These are phyloP conservation scores for Porites lobata DNA, from an alignment of 92 coral and sea anemone genomes.

Conservation along the genomic window DNA sequence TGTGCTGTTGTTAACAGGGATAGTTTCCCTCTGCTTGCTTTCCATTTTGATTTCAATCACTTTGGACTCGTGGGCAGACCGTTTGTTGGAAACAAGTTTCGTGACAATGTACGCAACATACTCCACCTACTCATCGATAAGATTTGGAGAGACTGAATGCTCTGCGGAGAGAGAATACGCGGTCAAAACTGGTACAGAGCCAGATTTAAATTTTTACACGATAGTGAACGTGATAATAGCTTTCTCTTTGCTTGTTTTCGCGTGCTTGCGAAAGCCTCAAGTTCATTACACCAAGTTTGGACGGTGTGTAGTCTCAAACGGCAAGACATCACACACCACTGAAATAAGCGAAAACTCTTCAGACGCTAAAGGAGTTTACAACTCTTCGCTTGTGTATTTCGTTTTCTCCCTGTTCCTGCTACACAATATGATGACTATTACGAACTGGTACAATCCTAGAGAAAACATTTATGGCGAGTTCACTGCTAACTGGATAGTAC, in stretches of 20 bases:
- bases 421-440: slow-evolving; percentile 66
- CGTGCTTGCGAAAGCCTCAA: slow-evolving; percentile 64
- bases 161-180: slow-evolving; percentile 43
- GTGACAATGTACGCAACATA: slow-evolving; percentile 67
- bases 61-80: slow-evolving; percentile 17
- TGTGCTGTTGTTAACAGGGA: slow-evolving; percentile 66
- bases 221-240: slow-evolving; percentile 46
- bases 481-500: slow-evolving; percentile 68
- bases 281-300: slow-evolving; percentile 58
- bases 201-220: slow-evolving; percentile 60
- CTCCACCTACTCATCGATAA: slow-evolving; percentile 71
- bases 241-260: slow-evolving; percentile 72
- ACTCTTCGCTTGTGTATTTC: slow-evolving; percentile 60
- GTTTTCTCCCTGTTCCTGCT: slow-evolving; percentile 58
- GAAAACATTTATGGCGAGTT: slow-evolving; percentile 40
- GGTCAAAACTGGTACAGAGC: slow-evolving; percentile 29
- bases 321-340: not conserved
- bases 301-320: slow-evolving; percentile 48
- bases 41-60: slow-evolving; percentile 58
- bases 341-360: not conserved
- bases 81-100: slow-evolving; percentile 78
- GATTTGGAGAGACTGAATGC: slow-evolving; percentile 70
- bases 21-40: slow-evolving; percentile 58
- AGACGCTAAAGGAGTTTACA: slow-evolving; percentile 25
- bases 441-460: slow-evolving; percentile 60